phyloP scores from a whole-genome alignment of 2,888 invertebrate species.

The Drosophila helvetica region DNA sequence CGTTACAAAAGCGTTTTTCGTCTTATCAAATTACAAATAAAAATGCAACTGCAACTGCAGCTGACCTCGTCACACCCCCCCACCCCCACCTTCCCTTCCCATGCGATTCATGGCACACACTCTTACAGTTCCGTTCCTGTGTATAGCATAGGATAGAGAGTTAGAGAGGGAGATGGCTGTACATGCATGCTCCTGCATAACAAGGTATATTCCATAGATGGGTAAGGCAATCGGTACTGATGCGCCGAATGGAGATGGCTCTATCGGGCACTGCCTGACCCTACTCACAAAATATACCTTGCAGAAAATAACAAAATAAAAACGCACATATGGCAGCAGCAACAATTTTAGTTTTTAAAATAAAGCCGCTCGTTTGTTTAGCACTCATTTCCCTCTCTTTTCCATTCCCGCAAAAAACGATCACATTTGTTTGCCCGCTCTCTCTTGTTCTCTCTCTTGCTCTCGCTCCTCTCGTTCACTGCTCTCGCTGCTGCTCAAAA shows the following conservation, averaged over 20 bases:
- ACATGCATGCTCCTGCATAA: not conserved
- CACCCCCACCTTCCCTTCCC: not conserved
- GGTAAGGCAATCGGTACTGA: not conserved
- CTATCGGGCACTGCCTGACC: not conserved
- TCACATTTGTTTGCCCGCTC: not conserved
- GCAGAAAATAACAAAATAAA: slow-evolving; percentile 1
- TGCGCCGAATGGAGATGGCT: not conserved
- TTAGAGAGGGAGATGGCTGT: not conserved
- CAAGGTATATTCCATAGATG: not conserved
- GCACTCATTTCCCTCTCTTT: slow-evolving; percentile 27
- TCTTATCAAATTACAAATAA: slow-evolving; percentile 73
- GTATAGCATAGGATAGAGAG: not conserved
- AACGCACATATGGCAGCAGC: slow-evolving; percentile 38
- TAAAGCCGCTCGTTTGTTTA: slow-evolving; percentile 62
- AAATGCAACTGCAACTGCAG: slow-evolving; percentile 39
- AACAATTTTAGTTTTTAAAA: slow-evolving; percentile 56
- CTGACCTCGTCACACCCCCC: not conserved
- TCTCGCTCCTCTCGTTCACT: slow-evolving; percentile 3
- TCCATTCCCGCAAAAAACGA: not conserved
- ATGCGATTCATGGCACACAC: not conserved
- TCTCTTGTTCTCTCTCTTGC: slow-evolving; percentile 6
- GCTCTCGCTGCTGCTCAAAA: slow-evolving; percentile 41
- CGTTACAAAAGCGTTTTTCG: slow-evolving; percentile 56
- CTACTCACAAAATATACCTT: not conserved
- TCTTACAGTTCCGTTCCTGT: not conserved